Base-by-base conservation (phyloP, 2,888 invertebrate genomes). In the Gisinianus flammeolus region DNA sequence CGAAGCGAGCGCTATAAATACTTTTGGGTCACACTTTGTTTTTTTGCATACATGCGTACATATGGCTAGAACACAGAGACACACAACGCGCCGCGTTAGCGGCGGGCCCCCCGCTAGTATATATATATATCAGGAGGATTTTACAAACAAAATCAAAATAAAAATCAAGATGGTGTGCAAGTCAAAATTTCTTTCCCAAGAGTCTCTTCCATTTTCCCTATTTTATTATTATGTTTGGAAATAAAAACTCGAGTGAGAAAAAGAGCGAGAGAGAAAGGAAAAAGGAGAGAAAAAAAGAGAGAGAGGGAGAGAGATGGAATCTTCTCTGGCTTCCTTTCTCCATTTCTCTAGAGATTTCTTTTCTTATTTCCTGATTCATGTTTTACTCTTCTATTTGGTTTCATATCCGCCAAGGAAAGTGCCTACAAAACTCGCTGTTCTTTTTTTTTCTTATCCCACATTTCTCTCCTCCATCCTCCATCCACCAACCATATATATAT, bases 301-400 rank as follows among this genome's bases (percentile, higher is more conserved):
- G 44, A 64, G 64, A 26, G 26, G 64, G 26, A 67, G 31, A 30
- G 31, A 67, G 31, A 28, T 12, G 19, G 31, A 67, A 1, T 56
- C 30, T 24, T 69, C 77, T 77, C 54, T 8, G 16, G 44, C 54
- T 54, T 54, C 19, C 54, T 54, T 54, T 54, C 54, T 54, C 54
- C 54, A 54, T 12, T 54, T 54, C 54, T 54, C 54, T 19, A 12
- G 54, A 54, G 54, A 54, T 54, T 77, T 79, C 79, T 74, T 74
- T 73, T 79, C 77, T 79, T 72, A 79, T 79, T 79, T 79, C 77
- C 77, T 79, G 74, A 77, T 79, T 72, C 79, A 77, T 79, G 79
- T 77, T 79, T 77, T 74, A 74, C 74, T 79, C 64, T 62, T 67
- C 72, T 64, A 79, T 71, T 79, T 79, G 67, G 71, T 54, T 54